phyloP scores from a whole-genome alignment of 1,140 invertebrate genomes.

The Drosophila miranda region DNA sequence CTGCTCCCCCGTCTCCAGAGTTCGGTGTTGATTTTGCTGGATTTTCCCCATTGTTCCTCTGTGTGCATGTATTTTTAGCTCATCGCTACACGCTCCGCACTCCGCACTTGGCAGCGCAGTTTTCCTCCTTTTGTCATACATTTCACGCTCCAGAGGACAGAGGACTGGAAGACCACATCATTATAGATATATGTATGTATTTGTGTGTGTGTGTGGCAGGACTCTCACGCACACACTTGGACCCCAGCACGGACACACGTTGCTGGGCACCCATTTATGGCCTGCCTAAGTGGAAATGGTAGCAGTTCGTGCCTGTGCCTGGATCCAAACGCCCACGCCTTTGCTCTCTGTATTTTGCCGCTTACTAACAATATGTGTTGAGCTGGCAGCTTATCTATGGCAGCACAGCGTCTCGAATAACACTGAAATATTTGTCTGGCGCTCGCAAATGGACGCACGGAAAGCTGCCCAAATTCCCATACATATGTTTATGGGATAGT shows the following conservation, averaged over 20 bases:
- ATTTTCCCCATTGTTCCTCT: constrained; percentile 51
- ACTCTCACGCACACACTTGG: neutral
- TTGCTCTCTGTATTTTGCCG: neutral
- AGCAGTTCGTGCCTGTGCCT: constrained; percentile 42
- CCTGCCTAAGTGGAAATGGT: constrained; percentile 47
- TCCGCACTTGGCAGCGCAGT: constrained; percentile 10
- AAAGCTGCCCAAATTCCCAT: constrained; percentile 44
- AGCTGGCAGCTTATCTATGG: constrained; percentile 65
- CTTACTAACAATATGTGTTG: constrained; percentile 45
- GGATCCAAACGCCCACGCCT: constrained; percentile 39
- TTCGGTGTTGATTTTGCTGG: constrained; percentile 54
- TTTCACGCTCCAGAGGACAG: constrained; percentile 70
- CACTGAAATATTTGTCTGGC: constrained; percentile 62
- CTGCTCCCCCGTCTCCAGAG: constrained; percentile 33
- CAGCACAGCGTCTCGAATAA: constrained; percentile 54
- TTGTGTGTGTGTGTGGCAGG: neutral
- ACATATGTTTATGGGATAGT: constrained; percentile 53
- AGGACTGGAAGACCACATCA: constrained; percentile 68
- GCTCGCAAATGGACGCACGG: constrained; percentile 31
- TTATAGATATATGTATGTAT: constrained; percentile 45
- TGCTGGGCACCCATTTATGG: constrained; percentile 33
- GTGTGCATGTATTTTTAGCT: constrained; percentile 54
- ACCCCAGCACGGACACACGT: constrained; percentile 4
- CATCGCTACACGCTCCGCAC: constrained; percentile 18
- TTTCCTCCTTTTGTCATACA: constrained; percentile 73